Evolutionary conservation across 2,113 vertebrate species (phyloP), one percentile per base, ranked within the genome.

Genomic region (Sorex araneus): DNA sequence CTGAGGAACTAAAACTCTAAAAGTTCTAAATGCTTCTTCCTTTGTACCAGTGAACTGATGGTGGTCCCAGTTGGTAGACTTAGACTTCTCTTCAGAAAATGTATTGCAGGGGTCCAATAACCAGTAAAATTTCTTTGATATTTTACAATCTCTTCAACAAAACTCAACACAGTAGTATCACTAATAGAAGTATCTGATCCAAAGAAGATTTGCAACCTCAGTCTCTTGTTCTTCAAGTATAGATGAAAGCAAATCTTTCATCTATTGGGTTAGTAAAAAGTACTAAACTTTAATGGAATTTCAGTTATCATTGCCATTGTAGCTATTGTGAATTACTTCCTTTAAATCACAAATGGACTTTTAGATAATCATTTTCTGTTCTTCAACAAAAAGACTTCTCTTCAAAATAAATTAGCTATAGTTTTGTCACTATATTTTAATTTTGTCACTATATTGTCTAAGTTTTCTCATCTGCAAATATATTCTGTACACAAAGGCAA

Each of bases 401-500:
- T 92, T 79, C 60, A 92, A 91, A 95, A 91, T 36, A 83, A 94
- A 60, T 82, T 66, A 81, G 81, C 94, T 95, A 89, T 75, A 80
- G 93, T 93, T 89, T 76, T 89, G 36, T 77, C 73, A 79, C 27
- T 40, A 3, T 63, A 19, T 87, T 81, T 40, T 40, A 80, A 94
- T 93, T 89, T 76, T 89, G 36, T 78, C 69, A 79, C 27, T 43
- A 3, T 64, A 66, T 34, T 81, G 45, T 90, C 45, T 85, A 84
- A 60, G 43, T 90, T 75, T 43, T 45, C 25, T 60, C 4, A 25
- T 74, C 21, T 89, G 30, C 87, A 87, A 25, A 82, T 76, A 89
- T 25, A 84, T 83, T 94, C 71, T 76, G 34, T 34, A 36, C 2
- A 82, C 43, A 92, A 94, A 90, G 11, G 67, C n/a, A 78, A 64